Conservation (phyloP, 2,888 invertebrate species). For the Blomia tropicalis region DNA sequence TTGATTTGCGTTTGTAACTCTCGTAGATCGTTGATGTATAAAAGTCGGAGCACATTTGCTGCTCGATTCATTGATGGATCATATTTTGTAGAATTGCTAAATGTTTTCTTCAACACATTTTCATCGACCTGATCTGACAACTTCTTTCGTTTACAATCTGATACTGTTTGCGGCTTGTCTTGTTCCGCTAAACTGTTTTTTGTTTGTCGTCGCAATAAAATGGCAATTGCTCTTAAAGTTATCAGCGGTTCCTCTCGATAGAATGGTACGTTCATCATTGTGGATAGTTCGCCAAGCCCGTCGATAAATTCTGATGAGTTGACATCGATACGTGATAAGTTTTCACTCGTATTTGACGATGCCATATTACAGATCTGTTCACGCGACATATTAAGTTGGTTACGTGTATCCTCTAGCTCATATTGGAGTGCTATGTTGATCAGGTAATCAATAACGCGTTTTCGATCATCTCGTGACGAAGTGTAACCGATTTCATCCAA, state of each 20-base stretch:
- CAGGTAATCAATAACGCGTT: conserved; percentile 68
- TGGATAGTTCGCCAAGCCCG: conserved; percentile 62
- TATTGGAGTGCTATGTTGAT: conserved; percentile 63
- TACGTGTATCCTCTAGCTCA: conserved; percentile 61
- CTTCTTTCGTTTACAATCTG: background rate
- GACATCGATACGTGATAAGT: conserved; percentile 51
- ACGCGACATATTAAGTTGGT: conserved; percentile 59
- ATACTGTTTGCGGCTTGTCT: conserved; percentile 16
- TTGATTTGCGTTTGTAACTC: conserved; percentile 82
- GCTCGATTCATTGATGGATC: conserved; percentile 50
- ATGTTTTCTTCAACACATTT: background rate
- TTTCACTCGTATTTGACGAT: conserved; percentile 38
- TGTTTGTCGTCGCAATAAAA: conserved; percentile 44
- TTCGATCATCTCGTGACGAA: conserved; percentile 8
- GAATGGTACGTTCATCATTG: conserved; percentile 56
- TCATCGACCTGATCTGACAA: conserved; percentile 5
- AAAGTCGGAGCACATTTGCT: conserved; percentile 56
- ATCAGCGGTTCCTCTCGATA: conserved; percentile 59
- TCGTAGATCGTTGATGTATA: conserved; percentile 67
- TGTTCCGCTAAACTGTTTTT: conserved; percentile 23
- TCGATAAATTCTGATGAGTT: conserved; percentile 50
- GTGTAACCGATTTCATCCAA: conserved; percentile 53
- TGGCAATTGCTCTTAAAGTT: conserved; percentile 51
- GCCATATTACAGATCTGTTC: conserved; percentile 63
- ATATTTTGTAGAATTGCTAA: conserved; percentile 17